Conservation (phyloP, 2,113 vertebrate species). For the Pygoscelis antarcticus region DNA sequence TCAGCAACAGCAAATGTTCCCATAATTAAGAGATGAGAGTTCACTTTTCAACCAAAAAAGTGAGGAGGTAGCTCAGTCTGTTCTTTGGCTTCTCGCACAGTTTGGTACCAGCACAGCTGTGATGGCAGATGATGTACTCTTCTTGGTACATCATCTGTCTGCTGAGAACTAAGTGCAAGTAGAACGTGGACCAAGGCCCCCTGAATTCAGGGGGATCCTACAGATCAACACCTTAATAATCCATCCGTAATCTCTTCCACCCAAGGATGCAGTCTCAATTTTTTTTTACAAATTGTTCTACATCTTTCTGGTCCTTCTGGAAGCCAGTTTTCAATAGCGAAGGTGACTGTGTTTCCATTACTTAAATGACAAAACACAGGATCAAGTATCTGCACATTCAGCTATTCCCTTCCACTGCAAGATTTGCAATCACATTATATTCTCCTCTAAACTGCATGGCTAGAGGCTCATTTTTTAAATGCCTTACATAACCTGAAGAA, state of each 20-base stretch:
- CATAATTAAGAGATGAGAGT: background rate
- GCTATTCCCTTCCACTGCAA: background rate
- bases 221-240: background rate
- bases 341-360: background rate
- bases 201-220: background rate
- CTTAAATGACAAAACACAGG: background rate
- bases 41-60: background rate
- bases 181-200: background rate
- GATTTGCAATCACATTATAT: background rate
- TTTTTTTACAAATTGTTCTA: background rate
- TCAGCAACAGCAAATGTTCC: background rate
- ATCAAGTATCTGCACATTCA: background rate
- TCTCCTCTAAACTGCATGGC: background rate
- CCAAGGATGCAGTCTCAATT: background rate
- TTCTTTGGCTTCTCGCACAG: background rate
- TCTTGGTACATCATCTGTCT: background rate
- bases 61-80: background rate
- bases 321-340: background rate
- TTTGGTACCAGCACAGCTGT: background rate
- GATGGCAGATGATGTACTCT: background rate
- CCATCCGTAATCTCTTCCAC: background rate
- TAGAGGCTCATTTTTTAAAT: background rate
- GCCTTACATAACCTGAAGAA: background rate
- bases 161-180: background rate
- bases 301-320: background rate